A percentile compares a stretch with the other conserved stretches of the same genome.
Evolutionary conservation across 2,113 vertebrate genomes (phyloP).

Genomic region (Eidolon helvum): DNA sequence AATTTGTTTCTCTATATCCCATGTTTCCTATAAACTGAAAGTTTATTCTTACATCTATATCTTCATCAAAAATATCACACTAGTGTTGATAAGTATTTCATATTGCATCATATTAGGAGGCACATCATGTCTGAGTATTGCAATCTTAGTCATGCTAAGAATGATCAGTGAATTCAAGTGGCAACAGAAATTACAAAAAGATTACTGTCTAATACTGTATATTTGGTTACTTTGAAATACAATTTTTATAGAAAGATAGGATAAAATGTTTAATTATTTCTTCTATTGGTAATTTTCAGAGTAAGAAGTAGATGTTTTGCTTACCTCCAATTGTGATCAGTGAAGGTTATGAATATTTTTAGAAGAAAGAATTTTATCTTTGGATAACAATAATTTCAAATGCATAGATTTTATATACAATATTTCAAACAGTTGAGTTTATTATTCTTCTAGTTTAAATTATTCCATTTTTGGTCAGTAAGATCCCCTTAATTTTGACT

Average conservation of each 20-base stretch:
- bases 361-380: not conserved
- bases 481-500: not conserved
- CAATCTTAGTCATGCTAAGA: not conserved
- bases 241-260: not conserved
- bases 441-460: not conserved
- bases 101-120: not conserved
- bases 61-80: not conserved
- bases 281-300: not conserved
- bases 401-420: not conserved
- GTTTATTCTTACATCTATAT: not conserved
- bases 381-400: not conserved
- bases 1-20: not conserved
- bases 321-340: not conserved
- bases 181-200: not conserved
- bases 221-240: not conserved
- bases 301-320: not conserved
- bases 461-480: not conserved
- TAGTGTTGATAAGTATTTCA: not conserved
- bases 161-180: not conserved
- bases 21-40: not conserved
- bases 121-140: not conserved
- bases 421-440: not conserved
- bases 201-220: not conserved
- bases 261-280: not conserved
- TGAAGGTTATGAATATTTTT: not conserved